These are phyloP conservation scores for Dinoponera quadriceps DNA, from an alignment of 1,140 invertebrate genomes.

Conservation along the genomic window DNA sequence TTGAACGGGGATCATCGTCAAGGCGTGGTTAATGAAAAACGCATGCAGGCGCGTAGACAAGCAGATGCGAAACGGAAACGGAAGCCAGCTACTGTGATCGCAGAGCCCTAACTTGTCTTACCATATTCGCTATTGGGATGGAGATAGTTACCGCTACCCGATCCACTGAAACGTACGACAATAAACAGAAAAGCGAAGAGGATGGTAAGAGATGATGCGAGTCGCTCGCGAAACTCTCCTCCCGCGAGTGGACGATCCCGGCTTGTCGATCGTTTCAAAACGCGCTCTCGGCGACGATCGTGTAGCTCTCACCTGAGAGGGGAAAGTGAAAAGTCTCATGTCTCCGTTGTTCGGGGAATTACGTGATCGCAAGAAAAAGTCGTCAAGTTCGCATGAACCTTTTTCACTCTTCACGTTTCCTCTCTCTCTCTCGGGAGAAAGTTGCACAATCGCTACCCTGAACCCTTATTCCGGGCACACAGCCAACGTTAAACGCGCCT, in stretches of 20 bases:
- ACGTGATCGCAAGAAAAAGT: no score
- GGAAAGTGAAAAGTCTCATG: no score
- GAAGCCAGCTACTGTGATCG: conserved; percentile 67
- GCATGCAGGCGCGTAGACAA: conserved; percentile 70
- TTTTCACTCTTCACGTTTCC: no score
- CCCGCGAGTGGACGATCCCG: neutral
- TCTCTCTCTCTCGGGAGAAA: no score
- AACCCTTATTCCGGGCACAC: no score
- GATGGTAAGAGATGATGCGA: conserved; percentile 47
- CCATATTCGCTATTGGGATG: conserved; percentile 86
- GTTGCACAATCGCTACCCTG: no score
- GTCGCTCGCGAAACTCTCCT: conserved; percentile 14
- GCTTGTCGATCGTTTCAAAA: no score
- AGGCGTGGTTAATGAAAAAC: conserved; percentile 51
- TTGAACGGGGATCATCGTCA: conserved; percentile 31
- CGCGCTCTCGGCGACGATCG: no score
- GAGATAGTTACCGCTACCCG: conserved; percentile 86
- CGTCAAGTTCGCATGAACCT: no score
- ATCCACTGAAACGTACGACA: conserved; percentile 86
- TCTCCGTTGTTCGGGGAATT: no score
- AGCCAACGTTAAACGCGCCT: no score
- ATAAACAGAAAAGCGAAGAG: conserved; percentile 81
- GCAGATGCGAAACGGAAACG: conserved; percentile 60
- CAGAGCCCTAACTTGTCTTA: conserved; percentile 82
- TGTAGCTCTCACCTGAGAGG: no score